These are phyloP conservation scores for Phrynosoma blainvillii DNA, from an alignment of 2,113 vertebrate species.

Conservation along the genomic window DNA sequence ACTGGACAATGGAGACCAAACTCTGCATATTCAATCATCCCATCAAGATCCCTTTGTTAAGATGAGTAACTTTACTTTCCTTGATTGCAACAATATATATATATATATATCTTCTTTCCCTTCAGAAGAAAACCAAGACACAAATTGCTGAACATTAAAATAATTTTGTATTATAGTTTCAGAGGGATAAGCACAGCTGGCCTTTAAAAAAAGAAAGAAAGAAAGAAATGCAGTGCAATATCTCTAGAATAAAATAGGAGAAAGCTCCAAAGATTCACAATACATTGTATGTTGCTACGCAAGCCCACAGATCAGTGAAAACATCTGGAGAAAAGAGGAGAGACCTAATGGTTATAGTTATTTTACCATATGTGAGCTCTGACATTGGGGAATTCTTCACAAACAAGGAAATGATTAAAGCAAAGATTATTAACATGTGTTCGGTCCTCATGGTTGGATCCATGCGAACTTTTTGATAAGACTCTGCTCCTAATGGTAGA, in stretches of 20 bases:
- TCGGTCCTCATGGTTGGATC: background rate
- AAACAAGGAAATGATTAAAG: constrained; percentile 16
- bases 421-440: constrained; percentile 6
- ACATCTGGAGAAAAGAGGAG: constrained; percentile 28
- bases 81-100: background rate
- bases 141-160: constrained; percentile 11
- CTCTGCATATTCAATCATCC: constrained; percentile 11
- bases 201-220: background rate
- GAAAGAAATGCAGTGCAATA: background rate
- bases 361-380: constrained; percentile 8
- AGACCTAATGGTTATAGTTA: background rate
- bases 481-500: background rate
- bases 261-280: background rate
- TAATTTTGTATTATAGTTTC: constrained; percentile 17
- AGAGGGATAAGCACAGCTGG: background rate
- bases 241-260: background rate
- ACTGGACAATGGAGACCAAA: background rate
- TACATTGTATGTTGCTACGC: background rate
- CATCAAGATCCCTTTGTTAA: background rate
- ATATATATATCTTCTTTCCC: background rate
- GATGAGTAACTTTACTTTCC: background rate
- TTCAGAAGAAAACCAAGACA: background rate
- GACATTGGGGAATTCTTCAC: background rate
- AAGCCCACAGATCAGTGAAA: constrained; percentile 6
- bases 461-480: background rate